Evolutionary conservation across 2,888 invertebrate genomes (phyloP).

Genomic region (Panorpa germanica): DNA sequence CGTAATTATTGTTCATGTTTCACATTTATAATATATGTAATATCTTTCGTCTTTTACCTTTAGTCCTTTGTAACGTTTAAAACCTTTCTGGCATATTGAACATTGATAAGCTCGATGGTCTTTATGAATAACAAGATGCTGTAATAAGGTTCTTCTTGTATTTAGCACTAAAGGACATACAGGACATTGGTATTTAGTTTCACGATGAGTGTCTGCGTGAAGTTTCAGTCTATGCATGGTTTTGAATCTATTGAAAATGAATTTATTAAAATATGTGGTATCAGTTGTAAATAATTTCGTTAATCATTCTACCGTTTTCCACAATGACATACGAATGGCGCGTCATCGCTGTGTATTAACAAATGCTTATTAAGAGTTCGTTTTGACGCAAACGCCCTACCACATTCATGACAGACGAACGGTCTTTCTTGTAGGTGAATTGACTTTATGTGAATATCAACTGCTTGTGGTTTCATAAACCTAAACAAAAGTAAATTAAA

Average conservation of each 20-base stretch:
- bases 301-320: background rate
- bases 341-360: conserved; percentile 26
- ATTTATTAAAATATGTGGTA: conserved; percentile 17
- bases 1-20: no score
- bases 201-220: conserved; percentile 25
- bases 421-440: conserved; percentile 21
- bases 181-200: conserved; percentile 23
- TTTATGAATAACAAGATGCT: conserved; percentile 22
- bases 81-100: conserved; percentile 17
- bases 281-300: conserved; percentile 19
- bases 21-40: conserved; percentile 7
- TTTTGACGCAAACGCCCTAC: conserved; percentile 25
- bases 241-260: conserved; percentile 15
- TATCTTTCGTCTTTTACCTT: no score
- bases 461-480: conserved; percentile 17
- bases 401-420: no score
- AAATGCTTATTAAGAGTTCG: conserved; percentile 28
- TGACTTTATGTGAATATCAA: conserved; percentile 17
- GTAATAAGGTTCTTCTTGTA: conserved; percentile 25
- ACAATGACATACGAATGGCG: conserved; percentile 23
- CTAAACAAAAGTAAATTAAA: conserved; percentile 11
- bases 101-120: conserved; percentile 17
- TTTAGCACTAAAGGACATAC: conserved; percentile 24
- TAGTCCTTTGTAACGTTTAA: conserved; percentile 16
- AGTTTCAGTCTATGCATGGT: conserved; percentile 19